Conservation (phyloP, 1,140 invertebrate genomes). For the Melanaphis sacchari region DNA sequence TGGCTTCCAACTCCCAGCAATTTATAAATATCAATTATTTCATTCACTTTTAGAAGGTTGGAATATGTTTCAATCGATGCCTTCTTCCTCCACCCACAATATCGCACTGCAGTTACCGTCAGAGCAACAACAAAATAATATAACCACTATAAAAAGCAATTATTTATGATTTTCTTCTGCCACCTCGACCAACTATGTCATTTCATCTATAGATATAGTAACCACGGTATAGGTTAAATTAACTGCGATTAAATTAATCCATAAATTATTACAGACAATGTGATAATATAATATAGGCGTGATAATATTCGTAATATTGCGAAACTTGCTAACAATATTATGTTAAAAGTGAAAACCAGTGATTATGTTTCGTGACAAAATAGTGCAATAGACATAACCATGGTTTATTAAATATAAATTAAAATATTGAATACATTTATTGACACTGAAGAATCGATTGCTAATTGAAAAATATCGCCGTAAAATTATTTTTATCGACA, state of each 20-base stretch:
- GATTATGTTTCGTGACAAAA: background rate
- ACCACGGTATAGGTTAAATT: background rate
- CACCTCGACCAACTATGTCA: background rate
- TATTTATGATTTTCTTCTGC: background rate
- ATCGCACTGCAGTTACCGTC: background rate
- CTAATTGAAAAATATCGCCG: background rate
- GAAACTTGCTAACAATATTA: background rate
- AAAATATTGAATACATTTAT: background rate
- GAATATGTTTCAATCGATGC: background rate
- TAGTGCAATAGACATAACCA: no score
- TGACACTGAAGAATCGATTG: background rate
- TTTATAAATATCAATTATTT: slow-evolving; percentile 53
- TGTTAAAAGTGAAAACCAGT: background rate
- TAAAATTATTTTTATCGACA: no score
- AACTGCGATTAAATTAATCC: background rate
- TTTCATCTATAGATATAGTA: background rate
- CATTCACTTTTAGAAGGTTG: background rate
- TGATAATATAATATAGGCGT: background rate
- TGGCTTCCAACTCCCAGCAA: background rate
- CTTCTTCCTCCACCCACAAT: background rate
- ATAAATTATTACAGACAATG: background rate
- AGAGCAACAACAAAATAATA: background rate
- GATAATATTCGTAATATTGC: background rate
- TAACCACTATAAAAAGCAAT: background rate
- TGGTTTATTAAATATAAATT: no score